Evolutionary conservation across 2,888 invertebrate species (phyloP).

Genomic region (Melolontha melolontha): DNA sequence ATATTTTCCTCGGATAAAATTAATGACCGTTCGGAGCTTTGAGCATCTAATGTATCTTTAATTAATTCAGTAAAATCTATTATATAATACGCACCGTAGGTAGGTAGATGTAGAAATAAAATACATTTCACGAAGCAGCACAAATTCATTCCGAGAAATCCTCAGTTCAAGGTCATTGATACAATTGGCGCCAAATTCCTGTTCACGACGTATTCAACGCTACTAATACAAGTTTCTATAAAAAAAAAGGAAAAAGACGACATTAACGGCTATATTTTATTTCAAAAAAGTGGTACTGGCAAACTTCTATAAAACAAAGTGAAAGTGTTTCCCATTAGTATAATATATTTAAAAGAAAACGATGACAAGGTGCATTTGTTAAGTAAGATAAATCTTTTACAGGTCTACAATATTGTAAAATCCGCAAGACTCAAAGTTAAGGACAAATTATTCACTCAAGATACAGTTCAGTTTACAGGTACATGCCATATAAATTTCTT

Average conservation of each 20-base stretch:
- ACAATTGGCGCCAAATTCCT: slow-evolving; percentile 40
- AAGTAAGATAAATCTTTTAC: background rate
- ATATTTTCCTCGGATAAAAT: slow-evolving; percentile 11
- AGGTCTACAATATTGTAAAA: no score
- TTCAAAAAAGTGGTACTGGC: no score
- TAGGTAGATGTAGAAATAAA: slow-evolving; percentile 18
- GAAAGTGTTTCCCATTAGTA: background rate
- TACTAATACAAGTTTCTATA: slow-evolving; percentile 13
- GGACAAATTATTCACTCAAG: slow-evolving; percentile 4
- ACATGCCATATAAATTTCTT: background rate
- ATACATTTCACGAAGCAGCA: slow-evolving; percentile 24
- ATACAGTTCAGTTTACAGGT: slow-evolving; percentile 5
- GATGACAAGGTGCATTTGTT: background rate
- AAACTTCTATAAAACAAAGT: background rate
- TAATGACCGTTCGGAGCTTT: slow-evolving; percentile 1
- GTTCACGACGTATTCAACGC: slow-evolving; percentile 21
- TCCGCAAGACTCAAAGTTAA: slow-evolving; percentile 1
- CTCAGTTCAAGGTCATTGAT: slow-evolving; percentile 36
- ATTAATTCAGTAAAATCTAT: slow-evolving; percentile 19
- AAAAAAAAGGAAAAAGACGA: background rate
- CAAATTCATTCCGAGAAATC: slow-evolving; percentile 37
- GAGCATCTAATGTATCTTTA: slow-evolving; percentile 12
- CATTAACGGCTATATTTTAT: background rate
- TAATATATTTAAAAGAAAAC: background rate
- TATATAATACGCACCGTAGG: slow-evolving; percentile 13